phyloP scores from a whole-genome alignment of 2,888 invertebrate species.

The Drosophila birchii region DNA sequence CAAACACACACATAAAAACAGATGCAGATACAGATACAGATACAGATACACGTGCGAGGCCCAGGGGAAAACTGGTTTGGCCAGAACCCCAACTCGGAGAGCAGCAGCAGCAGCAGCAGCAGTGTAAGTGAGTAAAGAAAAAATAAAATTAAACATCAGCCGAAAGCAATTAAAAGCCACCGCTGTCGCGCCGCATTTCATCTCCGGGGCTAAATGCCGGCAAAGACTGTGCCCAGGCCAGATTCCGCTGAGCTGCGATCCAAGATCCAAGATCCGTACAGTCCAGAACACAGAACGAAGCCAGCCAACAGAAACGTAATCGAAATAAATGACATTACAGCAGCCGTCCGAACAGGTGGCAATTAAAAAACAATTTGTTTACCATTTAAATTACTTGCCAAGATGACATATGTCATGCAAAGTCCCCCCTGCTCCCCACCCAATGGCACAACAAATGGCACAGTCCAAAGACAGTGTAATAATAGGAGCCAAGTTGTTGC shows the following conservation, averaged over 20 bases:
- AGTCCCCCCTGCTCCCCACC: not conserved
- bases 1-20: not conserved
- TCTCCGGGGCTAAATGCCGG: constrained; percentile 32
- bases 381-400: constrained; percentile 48
- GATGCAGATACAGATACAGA: constrained; percentile 4
- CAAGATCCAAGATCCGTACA: not conserved
- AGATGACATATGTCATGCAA: constrained; percentile 49
- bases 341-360: constrained; percentile 49
- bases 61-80: constrained; percentile 31
- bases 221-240: constrained; percentile 25
- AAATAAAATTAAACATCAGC: constrained; percentile 20
- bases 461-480: constrained; percentile 21
- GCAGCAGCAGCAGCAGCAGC: not conserved
- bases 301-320: constrained; percentile 25
- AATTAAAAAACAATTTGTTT: constrained; percentile 55
- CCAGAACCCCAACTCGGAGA: constrained; percentile 29
- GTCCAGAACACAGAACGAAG: constrained; percentile 1
- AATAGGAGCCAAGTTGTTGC: constrained; percentile 2
- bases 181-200: constrained; percentile 30
- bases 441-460: constrained; percentile 34
- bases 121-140: constrained; percentile 14
- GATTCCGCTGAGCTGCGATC: not conserved
- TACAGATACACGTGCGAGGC: constrained; percentile 1
- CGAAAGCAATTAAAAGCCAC: constrained; percentile 42
- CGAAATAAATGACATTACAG: constrained; percentile 55